Conservation (phyloP, 92 coral and sea anemone species). For the Isaurus tuberculatus region DNA sequence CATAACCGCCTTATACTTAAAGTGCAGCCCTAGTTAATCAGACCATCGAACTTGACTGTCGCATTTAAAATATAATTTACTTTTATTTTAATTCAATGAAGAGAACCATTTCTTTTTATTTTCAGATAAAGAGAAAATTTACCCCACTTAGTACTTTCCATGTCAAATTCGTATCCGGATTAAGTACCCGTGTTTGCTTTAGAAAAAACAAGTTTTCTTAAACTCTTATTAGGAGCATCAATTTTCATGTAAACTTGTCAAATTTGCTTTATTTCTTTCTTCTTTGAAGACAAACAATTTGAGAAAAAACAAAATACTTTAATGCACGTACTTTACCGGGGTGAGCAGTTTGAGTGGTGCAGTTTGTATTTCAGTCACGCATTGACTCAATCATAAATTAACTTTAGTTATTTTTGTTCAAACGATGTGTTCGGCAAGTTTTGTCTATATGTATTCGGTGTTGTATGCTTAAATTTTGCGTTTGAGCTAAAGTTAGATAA, state of each 20-base stretch:
- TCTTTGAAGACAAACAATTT: background rate
- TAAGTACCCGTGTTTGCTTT: constrained; percentile 22
- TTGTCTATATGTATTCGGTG: too few relatives aligned
- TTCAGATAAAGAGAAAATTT: background rate
- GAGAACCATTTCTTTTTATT: background rate
- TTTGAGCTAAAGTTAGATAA: background rate
- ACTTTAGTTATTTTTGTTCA: background rate
- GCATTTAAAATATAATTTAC: background rate
- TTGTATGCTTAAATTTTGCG: too few relatives aligned
- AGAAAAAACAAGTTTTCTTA: constrained; percentile 1
- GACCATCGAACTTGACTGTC: too few relatives aligned
- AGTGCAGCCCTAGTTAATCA: too few relatives aligned
- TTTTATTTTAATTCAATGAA: too few relatives aligned
- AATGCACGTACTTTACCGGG: background rate
- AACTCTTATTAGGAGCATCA: background rate
- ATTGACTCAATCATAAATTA: background rate
- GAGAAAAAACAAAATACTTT: background rate
- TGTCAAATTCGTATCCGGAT: constrained; percentile 37
- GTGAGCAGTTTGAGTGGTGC: background rate
- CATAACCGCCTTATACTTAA: too few relatives aligned
- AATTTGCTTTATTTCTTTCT: background rate
- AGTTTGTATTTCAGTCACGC: background rate
- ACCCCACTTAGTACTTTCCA: constrained; percentile 22
- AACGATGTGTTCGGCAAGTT: too few relatives aligned
- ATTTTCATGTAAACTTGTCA: too few relatives aligned